Conservation (phyloP, 2,888 invertebrate species). For the Flabesymbios commensalis region DNA sequence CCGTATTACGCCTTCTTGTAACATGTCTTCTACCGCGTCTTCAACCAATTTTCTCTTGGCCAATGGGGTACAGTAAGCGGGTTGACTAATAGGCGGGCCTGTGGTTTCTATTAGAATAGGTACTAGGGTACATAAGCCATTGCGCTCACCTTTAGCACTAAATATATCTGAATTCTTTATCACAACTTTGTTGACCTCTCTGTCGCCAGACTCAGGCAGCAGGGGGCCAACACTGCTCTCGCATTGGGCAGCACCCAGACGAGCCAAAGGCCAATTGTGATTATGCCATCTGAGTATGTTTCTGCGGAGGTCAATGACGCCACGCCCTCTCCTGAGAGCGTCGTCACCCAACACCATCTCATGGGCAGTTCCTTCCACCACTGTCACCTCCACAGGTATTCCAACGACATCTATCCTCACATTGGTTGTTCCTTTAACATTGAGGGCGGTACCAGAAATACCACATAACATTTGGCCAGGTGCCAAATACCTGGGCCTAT, state of each 20-base stretch:
- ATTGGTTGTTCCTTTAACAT: neutral
- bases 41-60: constrained; percentile 8
- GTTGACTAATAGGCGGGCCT: constrained; percentile 6
- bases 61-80: constrained; percentile 12
- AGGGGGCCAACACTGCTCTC: neutral
- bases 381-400: neutral
- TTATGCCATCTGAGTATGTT: neutral
- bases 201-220: neutral
- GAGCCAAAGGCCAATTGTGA: neutral
- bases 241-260: neutral
- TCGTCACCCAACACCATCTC: constrained; percentile 1
- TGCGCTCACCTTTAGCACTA: neutral
- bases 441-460: neutral
- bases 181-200: neutral
- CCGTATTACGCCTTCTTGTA: constrained; percentile 3
- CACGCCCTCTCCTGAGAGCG: neutral
- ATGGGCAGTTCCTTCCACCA: neutral
- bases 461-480: neutral
- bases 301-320: neutral
- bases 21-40: constrained; percentile 12
- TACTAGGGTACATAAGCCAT: neutral
- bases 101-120: neutral
- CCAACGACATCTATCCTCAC: neutral
- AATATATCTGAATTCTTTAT: constrained; percentile 4
- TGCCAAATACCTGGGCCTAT: neutral